Evolutionary conservation across 2,888 invertebrate species (phyloP), one percentile per base, ranked within the genome.

Genomic region (Chirona hameri): DNA sequence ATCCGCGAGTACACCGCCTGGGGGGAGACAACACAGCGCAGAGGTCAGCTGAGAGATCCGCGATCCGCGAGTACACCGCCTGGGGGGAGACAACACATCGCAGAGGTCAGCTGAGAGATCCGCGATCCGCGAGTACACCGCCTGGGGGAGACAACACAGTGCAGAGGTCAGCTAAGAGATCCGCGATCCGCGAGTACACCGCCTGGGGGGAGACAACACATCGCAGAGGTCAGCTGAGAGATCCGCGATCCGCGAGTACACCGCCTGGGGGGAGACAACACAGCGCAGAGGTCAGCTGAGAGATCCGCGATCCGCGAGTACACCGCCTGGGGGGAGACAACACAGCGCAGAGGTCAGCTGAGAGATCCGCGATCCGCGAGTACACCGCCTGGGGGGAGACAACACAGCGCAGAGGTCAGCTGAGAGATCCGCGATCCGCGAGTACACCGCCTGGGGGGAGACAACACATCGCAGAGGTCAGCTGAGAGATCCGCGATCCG

Each of bases 241-340:
- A 7, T 39, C 39, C 12, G 52, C 52, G 52, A 52, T 52, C 52
- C 52, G n/a, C 27, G 65, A 65, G 65, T 65, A 65, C 65, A 65
- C 65, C n/a, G n/a, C 12, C 65, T 65, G 65, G 0, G 24, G 18
- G 7, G 60, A 52, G 52, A 52, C 15, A 4, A 52, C 12, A 52
- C 12, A 52, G n/a, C n/a, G n/a, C n/a, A n/a, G n/a, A n/a, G n/a
- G n/a, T n/a, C n/a, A n/a, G n/a, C n/a, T n/a, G n/a, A n/a, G n/a
- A n/a, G n/a, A n/a, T n/a, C n/a, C 0, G 95, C 97, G 83, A 97
- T 95, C 85, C 97, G 91, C 2, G 97, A 96, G 88, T 96, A 97
- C 60, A 96, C 91, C 52, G 52, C 52, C 52, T 52, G 52, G 3
- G 52, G 18, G 2, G 52, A 12, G 52, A 52, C 39, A 39, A 7